A percentile compares a stretch with the other conserved stretches of the same genome.
Evolutionary conservation across 2,888 invertebrate genomes (phyloP).

Genomic region (Agrypnus murinus): DNA sequence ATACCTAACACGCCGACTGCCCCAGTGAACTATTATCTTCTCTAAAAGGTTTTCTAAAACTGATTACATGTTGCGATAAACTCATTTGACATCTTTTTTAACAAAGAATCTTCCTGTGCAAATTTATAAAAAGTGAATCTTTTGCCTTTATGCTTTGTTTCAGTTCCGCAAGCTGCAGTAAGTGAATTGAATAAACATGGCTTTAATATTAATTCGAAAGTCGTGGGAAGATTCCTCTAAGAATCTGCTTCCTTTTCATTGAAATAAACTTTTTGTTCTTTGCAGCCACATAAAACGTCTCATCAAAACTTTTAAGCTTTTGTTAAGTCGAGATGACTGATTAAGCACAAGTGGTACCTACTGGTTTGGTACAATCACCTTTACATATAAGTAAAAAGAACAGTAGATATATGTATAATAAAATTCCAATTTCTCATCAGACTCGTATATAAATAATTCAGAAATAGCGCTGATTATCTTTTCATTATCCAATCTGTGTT

Average conservation of each 20-base stretch:
- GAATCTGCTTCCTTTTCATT: conserved; percentile 48
- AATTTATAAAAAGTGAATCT: not conserved
- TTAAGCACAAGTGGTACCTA: conserved; percentile 36
- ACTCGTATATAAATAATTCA: too few species aligned
- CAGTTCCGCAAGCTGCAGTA: not conserved
- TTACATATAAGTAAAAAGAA: too few species aligned
- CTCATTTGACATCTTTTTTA: conserved; percentile 15
- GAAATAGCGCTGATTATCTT: too few species aligned
- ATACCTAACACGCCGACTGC: conserved; percentile 45
- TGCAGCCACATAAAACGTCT: conserved; percentile 30
- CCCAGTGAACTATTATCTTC: conserved; percentile 36
- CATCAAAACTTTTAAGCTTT: conserved; percentile 30
- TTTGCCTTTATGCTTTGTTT: not conserved
- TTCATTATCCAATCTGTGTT: too few species aligned
- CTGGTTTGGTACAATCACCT: too few species aligned
- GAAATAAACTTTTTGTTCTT: conserved; percentile 44
- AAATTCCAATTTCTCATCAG: too few species aligned
- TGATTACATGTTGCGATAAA: conserved; percentile 24
- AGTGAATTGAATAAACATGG: not conserved
- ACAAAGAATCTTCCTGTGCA: not conserved
- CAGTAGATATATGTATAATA: too few species aligned
- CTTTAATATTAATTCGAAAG: conserved; percentile 13
- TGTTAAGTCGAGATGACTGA: conserved; percentile 42
- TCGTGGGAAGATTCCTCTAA: conserved; percentile 46
- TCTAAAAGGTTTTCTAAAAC: conserved; percentile 27